Evolutionary conservation across 2,888 invertebrate genomes (phyloP).

Genomic region (Melipona bicolor): DNA sequence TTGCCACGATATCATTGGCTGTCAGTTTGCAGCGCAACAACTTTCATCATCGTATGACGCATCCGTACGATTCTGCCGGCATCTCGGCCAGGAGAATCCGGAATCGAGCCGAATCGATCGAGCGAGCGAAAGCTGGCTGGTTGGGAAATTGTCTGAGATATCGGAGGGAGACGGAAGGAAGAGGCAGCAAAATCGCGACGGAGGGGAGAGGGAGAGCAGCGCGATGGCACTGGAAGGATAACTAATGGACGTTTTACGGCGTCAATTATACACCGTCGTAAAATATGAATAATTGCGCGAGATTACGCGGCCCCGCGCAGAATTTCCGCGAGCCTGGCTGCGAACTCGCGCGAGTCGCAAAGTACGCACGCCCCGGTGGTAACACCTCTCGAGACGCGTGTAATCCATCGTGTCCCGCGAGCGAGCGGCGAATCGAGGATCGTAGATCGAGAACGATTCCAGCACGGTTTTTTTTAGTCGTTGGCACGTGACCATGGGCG

Average conservation of each 20-base stretch:
- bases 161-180: neutral
- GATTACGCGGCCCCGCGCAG: constrained; percentile 72
- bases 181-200: neutral
- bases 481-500: neutral
- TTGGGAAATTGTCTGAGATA: constrained; percentile 52
- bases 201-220: neutral
- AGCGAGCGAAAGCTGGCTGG: constrained; percentile 31
- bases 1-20: too few relatives aligned
- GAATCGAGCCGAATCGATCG: constrained; percentile 60
- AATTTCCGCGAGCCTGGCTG: constrained; percentile 66
- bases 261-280: constrained; percentile 80
- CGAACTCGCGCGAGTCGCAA: constrained; percentile 53
- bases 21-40: too few relatives aligned
- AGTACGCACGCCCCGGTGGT: constrained; percentile 52
- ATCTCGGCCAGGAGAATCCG: constrained; percentile 33
- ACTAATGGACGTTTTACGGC: constrained; percentile 81
- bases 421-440: neutral
- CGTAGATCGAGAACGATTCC: neutral
- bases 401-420: too few relatives aligned
- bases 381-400: too few relatives aligned
- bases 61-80: constrained; percentile 15
- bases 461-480: neutral
- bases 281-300: constrained; percentile 80
- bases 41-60: neutral
- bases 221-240: constrained; percentile 68